Percentiles rank a stretch among this genome's conserved stretches.
Conservation (phyloP, 2,888 invertebrate genomes). For the Acronicta aceris region DNA sequence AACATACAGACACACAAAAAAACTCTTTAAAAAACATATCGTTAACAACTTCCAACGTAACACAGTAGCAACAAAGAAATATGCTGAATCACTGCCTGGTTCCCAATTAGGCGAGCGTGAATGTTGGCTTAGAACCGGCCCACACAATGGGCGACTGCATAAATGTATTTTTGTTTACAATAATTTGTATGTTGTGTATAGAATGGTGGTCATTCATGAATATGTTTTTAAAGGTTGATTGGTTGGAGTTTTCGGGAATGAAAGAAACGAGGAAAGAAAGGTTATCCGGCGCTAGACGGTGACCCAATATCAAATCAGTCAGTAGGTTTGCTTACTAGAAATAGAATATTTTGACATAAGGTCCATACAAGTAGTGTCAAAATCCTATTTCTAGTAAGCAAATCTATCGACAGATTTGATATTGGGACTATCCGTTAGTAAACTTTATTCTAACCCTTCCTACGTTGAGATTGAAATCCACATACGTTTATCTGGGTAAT, state of each 20-base stretch:
- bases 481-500: too few species aligned
- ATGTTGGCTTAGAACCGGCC: conserved; percentile 45
- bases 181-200: conserved; percentile 32
- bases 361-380: too few species aligned
- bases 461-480: too few species aligned
- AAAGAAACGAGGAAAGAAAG: background rate
- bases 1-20: background rate
- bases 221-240: conserved; percentile 15
- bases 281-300: conserved; percentile 27
- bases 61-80: conserved; percentile 54
- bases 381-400: too few species aligned
- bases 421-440: too few species aligned
- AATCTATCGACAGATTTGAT: too few species aligned
- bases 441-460: too few species aligned
- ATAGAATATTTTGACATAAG: too few species aligned
- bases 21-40: conserved; percentile 41
- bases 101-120: conserved; percentile 57
- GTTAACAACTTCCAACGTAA: conserved; percentile 44
- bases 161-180: conserved; percentile 37
- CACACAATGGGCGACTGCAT: conserved; percentile 43
- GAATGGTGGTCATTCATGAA: conserved; percentile 29
- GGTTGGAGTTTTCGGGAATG: conserved; percentile 8
- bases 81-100: conserved; percentile 50
- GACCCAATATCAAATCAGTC: too few species aligned
- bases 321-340: too few species aligned